Evolutionary conservation across 2,888 invertebrate genomes (phyloP).

Genomic region (Melinaea marsaeus): DNA sequence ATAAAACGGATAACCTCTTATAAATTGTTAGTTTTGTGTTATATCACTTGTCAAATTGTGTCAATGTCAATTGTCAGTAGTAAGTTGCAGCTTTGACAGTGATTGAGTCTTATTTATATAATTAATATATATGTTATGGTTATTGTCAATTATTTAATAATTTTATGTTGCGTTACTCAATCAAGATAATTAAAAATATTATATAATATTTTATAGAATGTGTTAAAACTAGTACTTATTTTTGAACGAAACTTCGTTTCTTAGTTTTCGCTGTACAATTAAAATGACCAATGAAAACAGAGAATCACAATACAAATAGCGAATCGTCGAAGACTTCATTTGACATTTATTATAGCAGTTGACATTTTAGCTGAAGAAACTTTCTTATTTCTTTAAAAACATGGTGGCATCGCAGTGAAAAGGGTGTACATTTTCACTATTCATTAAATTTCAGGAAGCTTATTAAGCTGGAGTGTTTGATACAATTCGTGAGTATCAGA

Average conservation of each 20-base stretch:
- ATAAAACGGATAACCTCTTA: too few species aligned
- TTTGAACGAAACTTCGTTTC: not conserved
- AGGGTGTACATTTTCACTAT: slow-evolving; percentile 65
- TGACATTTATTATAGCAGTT: slow-evolving; percentile 10
- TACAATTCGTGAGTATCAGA: slow-evolving; percentile 67
- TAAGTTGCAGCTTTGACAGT: too few species aligned
- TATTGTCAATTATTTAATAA: too few species aligned
- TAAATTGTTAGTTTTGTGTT: too few species aligned
- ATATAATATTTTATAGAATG: too few species aligned
- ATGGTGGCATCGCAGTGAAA: slow-evolving; percentile 74
- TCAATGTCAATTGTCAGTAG: too few species aligned
- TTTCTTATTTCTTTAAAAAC: slow-evolving; percentile 50
- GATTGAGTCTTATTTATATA: too few species aligned
- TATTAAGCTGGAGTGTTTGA: slow-evolving; percentile 76
- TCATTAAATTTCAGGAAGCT: slow-evolving; percentile 65
- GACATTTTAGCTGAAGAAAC: slow-evolving; percentile 23
- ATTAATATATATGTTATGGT: too few species aligned
- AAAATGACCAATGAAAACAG: not conserved
- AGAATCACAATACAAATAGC: not conserved
- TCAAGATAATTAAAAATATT: too few species aligned
- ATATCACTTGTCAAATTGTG: too few species aligned
- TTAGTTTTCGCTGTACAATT: slow-evolving; percentile 1
- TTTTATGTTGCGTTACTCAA: too few species aligned
- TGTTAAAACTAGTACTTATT: not conserved
- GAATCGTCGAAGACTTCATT: not conserved